These are phyloP conservation scores for Leptobrachium leishanense DNA, from an alignment of 2,113 vertebrate species.

Conservation along the genomic window DNA sequence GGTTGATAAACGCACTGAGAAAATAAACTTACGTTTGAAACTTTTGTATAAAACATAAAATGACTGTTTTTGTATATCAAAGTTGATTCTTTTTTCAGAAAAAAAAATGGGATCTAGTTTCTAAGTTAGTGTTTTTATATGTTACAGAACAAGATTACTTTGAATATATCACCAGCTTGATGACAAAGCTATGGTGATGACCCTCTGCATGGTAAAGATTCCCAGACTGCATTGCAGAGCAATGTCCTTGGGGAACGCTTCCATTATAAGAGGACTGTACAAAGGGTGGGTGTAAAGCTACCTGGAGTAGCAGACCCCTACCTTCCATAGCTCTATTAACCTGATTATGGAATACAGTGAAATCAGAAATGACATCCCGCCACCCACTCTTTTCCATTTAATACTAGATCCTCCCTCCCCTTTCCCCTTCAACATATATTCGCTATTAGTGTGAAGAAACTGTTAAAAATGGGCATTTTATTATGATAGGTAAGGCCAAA, in stretches of 20 bases:
- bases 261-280: slow-evolving; percentile 20
- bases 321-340: slow-evolving; percentile 70
- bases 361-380: slow-evolving; percentile 64
- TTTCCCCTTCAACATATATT: slow-evolving; percentile 79
- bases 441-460: slow-evolving; percentile 93
- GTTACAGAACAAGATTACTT: slow-evolving; percentile 77
- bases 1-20: slow-evolving; percentile 98
- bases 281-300: slow-evolving; percentile 71
- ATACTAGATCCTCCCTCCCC: slow-evolving; percentile 80
- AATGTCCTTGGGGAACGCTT: slow-evolving; percentile 37
- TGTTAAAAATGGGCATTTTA: slow-evolving; percentile 87
- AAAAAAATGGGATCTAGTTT: slow-evolving; percentile 97
- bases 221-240: slow-evolving; percentile 36
- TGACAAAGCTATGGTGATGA: slow-evolving; percentile 73
- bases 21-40: slow-evolving; percentile 86
- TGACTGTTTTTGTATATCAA: slow-evolving; percentile 97
- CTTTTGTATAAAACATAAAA: slow-evolving; percentile 85
- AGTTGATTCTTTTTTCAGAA: slow-evolving; percentile 86
- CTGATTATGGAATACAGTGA: slow-evolving; percentile 75
- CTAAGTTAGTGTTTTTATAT: slow-evolving; percentile 98
- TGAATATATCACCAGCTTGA: slow-evolving; percentile 84
- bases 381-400: slow-evolving; percentile 70
- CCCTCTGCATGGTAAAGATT: slow-evolving; percentile 38
- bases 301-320: slow-evolving; percentile 86
- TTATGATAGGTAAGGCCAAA: slow-evolving; percentile 80